phyloP scores from a whole-genome alignment of 2,113 vertebrate species.

The Talpa occidentalis region DNA sequence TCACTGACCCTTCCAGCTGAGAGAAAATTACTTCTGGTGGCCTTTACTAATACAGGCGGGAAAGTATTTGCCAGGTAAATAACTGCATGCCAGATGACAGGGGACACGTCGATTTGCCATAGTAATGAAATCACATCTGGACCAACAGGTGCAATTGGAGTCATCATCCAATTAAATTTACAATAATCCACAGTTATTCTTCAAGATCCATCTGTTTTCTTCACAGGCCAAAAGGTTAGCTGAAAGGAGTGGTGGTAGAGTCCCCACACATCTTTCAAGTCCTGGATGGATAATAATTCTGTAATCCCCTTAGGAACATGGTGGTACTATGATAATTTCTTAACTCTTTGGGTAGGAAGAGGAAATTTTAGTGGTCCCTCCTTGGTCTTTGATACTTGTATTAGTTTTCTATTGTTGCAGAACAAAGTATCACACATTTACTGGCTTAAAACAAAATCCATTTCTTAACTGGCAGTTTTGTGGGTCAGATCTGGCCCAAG shows the following conservation, averaged over 20 bases:
- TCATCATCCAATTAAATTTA: constrained; percentile 6
- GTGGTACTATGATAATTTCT: not conserved
- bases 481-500: not conserved
- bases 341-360: not conserved
- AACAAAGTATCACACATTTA: not conserved
- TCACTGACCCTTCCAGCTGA: not conserved
- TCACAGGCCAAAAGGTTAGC: not conserved
- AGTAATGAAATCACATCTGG: constrained; percentile 10
- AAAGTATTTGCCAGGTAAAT: not conserved
- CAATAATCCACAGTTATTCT: not conserved
- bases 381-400: not conserved
- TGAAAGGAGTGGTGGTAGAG: not conserved
- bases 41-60: not conserved
- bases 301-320: not conserved
- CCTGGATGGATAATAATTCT: not conserved
- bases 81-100: not conserved
- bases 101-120: not conserved
- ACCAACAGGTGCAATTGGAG: not conserved
- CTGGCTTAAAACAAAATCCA: not conserved
- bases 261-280: not conserved
- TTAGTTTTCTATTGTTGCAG: not conserved
- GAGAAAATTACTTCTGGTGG: not conserved
- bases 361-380: not conserved
- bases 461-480: not conserved
- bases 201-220: not conserved